These are phyloP conservation scores for Enteromius anoplus DNA, from an alignment of 2,797 vertebrate genomes.

Conservation along the genomic window DNA sequence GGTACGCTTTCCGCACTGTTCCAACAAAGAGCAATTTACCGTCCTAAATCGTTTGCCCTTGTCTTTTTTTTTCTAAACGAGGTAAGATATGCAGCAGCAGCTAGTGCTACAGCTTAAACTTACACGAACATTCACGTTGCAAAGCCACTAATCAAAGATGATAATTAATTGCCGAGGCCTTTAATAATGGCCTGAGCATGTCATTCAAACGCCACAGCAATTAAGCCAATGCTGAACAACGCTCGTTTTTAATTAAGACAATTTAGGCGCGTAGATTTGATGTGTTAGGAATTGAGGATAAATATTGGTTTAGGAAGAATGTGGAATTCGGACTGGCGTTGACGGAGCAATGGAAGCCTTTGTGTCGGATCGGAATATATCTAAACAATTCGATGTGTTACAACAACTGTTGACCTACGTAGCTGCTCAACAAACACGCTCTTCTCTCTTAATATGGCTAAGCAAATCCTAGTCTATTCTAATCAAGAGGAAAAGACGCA, in stretches of 20 bases:
- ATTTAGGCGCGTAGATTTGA: conserved; percentile 51
- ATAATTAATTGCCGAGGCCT: conserved; percentile 43
- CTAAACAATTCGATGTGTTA: conserved; percentile 63
- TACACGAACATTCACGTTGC: conserved; percentile 40
- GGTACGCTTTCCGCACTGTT: conserved; percentile 50
- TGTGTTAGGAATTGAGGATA: conserved; percentile 56
- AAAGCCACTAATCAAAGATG: conserved; percentile 53
- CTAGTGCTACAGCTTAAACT: conserved; percentile 62
- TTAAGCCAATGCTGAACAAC: conserved; percentile 27
- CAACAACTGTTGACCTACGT: conserved; percentile 66
- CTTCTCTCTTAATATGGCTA: conserved; percentile 52
- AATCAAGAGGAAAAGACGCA: conserved; percentile 58
- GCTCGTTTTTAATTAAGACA: conserved; percentile 26
- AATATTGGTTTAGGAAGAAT: conserved; percentile 54
- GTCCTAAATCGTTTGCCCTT: conserved; percentile 27
- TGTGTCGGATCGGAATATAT: conserved; percentile 68
- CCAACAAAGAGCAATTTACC: conserved; percentile 43
- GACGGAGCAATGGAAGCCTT: conserved; percentile 66
- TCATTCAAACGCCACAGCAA: conserved; percentile 48
- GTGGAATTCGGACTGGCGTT: conserved; percentile 64
- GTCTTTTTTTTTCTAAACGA: conserved; percentile 20
- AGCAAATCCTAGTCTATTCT: conserved; percentile 47
- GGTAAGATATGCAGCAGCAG: conserved; percentile 41
- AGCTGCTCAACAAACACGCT: conserved; percentile 55
- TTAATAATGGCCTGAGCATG: conserved; percentile 33